Conservation (phyloP, 2,113 vertebrate genomes). For the Neogale vison region DNA sequence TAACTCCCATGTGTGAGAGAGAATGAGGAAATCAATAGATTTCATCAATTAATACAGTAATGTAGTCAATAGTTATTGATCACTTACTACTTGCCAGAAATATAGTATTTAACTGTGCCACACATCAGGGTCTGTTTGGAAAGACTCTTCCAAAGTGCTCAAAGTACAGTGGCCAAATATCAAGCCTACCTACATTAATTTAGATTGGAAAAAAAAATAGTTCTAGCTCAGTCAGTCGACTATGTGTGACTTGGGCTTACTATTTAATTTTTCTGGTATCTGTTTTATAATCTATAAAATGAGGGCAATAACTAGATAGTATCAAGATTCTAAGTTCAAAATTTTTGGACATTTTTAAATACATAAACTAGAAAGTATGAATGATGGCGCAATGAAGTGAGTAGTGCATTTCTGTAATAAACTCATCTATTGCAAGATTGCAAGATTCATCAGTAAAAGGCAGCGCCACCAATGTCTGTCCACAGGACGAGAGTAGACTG, state of each 20-base stretch:
- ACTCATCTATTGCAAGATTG: background rate
- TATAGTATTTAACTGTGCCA: background rate
- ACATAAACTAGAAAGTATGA: background rate
- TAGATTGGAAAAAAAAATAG: background rate
- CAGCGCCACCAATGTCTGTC: background rate
- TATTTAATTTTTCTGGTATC: background rate
- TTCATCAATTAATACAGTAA: background rate
- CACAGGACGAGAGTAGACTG: background rate
- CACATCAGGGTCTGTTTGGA: background rate
- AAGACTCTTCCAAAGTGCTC: background rate
- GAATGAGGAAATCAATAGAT: background rate
- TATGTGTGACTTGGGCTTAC: background rate
- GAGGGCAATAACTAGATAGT: background rate
- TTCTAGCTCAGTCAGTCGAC: background rate
- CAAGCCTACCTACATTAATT: background rate
- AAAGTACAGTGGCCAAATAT: background rate
- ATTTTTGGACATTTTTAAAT: background rate
- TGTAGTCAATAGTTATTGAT: background rate
- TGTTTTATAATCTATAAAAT: constrained; percentile 11
- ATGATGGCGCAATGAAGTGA: background rate
- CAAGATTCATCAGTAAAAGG: background rate
- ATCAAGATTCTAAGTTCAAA: background rate
- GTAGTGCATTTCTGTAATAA: background rate
- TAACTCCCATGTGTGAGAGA: background rate
- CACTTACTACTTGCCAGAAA: background rate